Base-by-base conservation (phyloP, 2,888 invertebrate genomes). In the Drosophila mayaguana region DNA sequence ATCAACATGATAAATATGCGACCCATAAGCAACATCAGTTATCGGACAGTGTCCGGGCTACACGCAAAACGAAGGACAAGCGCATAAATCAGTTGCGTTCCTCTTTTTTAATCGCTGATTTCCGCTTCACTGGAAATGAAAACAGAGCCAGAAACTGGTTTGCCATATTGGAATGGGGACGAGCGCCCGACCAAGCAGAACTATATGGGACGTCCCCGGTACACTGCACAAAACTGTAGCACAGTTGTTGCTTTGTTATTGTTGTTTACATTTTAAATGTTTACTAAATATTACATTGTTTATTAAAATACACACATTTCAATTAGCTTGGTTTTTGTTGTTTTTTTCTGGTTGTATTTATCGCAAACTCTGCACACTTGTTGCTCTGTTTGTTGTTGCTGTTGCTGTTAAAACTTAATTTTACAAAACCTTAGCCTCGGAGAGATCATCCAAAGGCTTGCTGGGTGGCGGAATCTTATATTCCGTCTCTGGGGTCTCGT, bases 401-500 rank as follows among this genome's bases (percentile, higher is more conserved):
- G 63, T 54, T 54, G 45, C 32, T 66, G 68, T 64, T 63, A 83
- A 80, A 82, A 89, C 78, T 70, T 79, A 83, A 83, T 71, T 89
- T 90, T 91, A 91, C 88, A 91, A 69, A 78, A 85, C 91, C 84
- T 91, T 91, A 51, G 90, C 78, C 80, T 92, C 92, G 72, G 81
- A 83, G 71, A 90, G 74, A 72, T 92, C 91, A 36, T 91, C 92
- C 79, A 90, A 64, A 50, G 92, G 91, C 69, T 91, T 92, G 72
- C 76, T 85, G 70, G 90, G 87, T 81, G 90, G 91, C 63, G 92
- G 92, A 83, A 92, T 91, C 87, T 93, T 93, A 83, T 92, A 93
- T 83, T 93, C 93, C 51, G 93, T 93, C 81, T 92, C 92, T 53
- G 93, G 93, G 16, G 91, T 91, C 77, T 93, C 92, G 75, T 93